These are phyloP conservation scores for Nematostella vectensis DNA, from an alignment of 92 coral and sea anemone species.

Conservation along the genomic window DNA sequence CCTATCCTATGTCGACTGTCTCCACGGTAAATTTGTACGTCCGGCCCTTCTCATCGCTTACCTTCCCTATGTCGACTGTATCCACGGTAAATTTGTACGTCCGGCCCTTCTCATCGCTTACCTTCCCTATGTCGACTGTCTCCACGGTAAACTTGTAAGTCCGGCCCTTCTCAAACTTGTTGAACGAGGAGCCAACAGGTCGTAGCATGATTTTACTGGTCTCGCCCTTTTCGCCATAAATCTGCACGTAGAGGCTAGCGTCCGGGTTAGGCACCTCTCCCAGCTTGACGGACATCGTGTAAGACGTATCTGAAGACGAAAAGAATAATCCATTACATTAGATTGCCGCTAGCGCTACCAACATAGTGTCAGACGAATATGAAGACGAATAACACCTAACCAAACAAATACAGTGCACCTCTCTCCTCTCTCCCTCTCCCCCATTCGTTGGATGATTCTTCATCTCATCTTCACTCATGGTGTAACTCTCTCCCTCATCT, in stretches of 20 bases:
- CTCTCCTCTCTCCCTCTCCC: too few species aligned
- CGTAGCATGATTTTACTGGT: constrained; percentile 97
- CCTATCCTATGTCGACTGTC: constrained; percentile 88
- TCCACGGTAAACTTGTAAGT: constrained; percentile 98
- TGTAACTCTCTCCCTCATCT: too few species aligned
- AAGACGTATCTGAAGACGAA: constrained; percentile 57
- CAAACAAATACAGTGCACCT: too few species aligned
- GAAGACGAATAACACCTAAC: too few species aligned
- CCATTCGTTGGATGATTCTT: too few species aligned
- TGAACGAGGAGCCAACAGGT: constrained; percentile 89
- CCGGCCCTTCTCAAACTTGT: constrained; percentile 90
- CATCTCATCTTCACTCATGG: too few species aligned
- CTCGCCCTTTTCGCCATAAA: constrained; percentile 97
- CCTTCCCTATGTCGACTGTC: constrained; percentile 98
- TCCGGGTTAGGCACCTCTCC: constrained; percentile 93
- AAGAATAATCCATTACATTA: too few species aligned
- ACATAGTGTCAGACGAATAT: too few species aligned
- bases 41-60: constrained; percentile 77
- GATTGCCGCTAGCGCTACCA: too few species aligned
- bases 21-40: constrained; percentile 97
- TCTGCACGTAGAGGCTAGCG: constrained; percentile 85
- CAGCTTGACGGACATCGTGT: constrained; percentile 92
- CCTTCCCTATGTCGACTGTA: constrained; percentile 98
- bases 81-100: constrained; percentile 97
- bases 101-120: constrained; percentile 70